These are phyloP conservation scores for Apodemia duryi DNA, from an alignment of 2,888 invertebrate species.

Conservation along the genomic window DNA sequence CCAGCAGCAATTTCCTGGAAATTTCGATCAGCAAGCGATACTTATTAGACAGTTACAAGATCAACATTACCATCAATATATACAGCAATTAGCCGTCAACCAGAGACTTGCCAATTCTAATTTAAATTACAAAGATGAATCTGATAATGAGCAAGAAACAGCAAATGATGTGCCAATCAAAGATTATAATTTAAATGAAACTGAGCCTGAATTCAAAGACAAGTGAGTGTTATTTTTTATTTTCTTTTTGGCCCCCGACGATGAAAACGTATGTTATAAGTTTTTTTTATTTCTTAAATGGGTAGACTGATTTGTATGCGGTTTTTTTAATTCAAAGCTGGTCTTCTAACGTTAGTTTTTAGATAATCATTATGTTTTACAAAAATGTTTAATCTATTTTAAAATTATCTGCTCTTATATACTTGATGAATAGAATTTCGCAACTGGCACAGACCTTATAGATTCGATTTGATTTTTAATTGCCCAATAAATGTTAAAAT, in stretches of 20 bases:
- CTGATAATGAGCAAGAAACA: conserved; percentile 39
- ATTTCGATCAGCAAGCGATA: conserved; percentile 94
- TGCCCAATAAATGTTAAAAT: too few species aligned
- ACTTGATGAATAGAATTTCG: too few species aligned
- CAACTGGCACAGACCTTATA: too few species aligned
- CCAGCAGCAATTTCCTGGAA: conserved; percentile 93
- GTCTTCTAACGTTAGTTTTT: too few species aligned
- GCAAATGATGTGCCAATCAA: conserved; percentile 39
- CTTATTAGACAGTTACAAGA: conserved; percentile 97
- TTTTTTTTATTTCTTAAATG: too few species aligned
- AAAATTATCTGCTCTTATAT: too few species aligned
- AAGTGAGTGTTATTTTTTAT: conserved; percentile 45
- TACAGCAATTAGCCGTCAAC: conserved; percentile 90
- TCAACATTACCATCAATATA: conserved; percentile 99
- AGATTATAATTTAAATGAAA: conserved; percentile 59
- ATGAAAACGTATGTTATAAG: too few species aligned
- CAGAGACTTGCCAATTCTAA: conserved; percentile 60
- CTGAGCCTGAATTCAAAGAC: conserved; percentile 43
- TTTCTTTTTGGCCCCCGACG: background rate
- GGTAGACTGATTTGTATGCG: too few species aligned
- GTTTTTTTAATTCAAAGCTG: too few species aligned
- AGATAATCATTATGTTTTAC: too few species aligned
- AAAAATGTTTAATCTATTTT: too few species aligned
- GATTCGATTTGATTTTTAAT: too few species aligned
- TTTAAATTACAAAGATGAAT: conserved; percentile 44